Evolutionary conservation across 2,113 vertebrate species (phyloP), one percentile per base, ranked within the genome.

Genomic region (Channa argus): DNA sequence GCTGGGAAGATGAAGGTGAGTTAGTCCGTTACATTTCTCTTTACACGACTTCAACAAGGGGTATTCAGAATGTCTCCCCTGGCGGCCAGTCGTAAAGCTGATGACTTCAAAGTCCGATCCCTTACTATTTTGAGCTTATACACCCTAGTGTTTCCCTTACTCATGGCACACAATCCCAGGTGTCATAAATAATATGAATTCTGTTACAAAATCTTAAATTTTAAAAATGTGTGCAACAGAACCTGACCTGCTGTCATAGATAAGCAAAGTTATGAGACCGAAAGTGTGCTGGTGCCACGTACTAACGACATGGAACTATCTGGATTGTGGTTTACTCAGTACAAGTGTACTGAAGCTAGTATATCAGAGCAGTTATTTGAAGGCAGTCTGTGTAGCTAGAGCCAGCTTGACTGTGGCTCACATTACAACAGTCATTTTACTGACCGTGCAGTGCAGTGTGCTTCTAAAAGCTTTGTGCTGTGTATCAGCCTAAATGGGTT

Each of bases 1-100:
- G 85, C 87, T 52, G 83, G 89, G 71, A 94, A 89, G 88, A 91
- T 94, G 78, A 94, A 94, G 94, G 94, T 91, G 83, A 87, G 90
- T 60, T 56, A 39, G 60, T 53, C 55, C 37, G 3, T 84, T 79
- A 82, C 66, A 72, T 74, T 82, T 79, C 52, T 79, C 73, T 76
- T 73, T 68, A 74, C 73, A 49, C 58, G 50, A 6, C 76, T 61
- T 55, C 68, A 66, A 47, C 36, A 44, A 47, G 14, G 69, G 59
- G 49, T 62, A 64, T 56, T 63, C 52, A 65, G 56, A 71, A 0
- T 4, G 7, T 71, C 67, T 79, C 11, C 58, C 58, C 44, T 58
- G 43, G 14, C 43, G 74, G 45, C 63, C 52, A 47, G 50, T 47
- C 67, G 36, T 14, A 2, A 46, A 60, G 54, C 34, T 36, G 55